Evolutionary conservation across 2,797 vertebrate genomes (phyloP).

Genomic region (Phrynocephalus vlangalii): DNA sequence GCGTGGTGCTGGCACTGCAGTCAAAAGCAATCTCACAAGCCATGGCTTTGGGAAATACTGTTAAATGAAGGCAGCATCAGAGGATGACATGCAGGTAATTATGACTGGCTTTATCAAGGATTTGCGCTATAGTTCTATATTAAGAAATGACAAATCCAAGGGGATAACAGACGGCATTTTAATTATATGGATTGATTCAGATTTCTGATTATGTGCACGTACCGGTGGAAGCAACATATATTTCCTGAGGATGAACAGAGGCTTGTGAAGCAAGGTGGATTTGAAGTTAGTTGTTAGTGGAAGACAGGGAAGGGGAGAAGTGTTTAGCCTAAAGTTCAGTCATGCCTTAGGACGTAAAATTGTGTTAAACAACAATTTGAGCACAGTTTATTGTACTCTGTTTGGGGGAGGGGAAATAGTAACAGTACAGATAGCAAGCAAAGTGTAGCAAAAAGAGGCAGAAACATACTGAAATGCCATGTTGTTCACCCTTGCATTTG

Average conservation of each 20-base stretch:
- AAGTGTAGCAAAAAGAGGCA: not conserved
- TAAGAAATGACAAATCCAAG: not conserved
- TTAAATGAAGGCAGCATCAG: not conserved
- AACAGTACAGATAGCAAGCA: not conserved
- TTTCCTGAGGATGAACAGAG: not conserved
- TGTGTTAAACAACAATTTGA: not conserved
- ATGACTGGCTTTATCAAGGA: not conserved
- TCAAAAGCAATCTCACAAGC: not conserved
- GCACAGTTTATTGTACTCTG: not conserved
- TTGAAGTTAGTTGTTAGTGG: not conserved
- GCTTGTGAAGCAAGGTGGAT: not conserved
- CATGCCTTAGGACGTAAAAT: not conserved
- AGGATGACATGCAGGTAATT: slow-evolving; percentile 40
- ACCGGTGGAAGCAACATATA: not conserved
- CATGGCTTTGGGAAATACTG: not conserved
- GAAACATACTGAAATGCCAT: not conserved
- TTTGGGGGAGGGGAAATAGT: too few species aligned
- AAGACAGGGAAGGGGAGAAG: not conserved
- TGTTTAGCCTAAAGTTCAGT: not conserved
- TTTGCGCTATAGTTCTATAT: not conserved
- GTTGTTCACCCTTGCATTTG: not conserved
- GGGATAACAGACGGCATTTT: too few species aligned
- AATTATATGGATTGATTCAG: not conserved
- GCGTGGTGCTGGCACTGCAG: not conserved
- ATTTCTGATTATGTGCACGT: fast-evolving